phyloP scores from a whole-genome alignment of 2,113 vertebrate genomes.

The Callaeas wilsoni region DNA sequence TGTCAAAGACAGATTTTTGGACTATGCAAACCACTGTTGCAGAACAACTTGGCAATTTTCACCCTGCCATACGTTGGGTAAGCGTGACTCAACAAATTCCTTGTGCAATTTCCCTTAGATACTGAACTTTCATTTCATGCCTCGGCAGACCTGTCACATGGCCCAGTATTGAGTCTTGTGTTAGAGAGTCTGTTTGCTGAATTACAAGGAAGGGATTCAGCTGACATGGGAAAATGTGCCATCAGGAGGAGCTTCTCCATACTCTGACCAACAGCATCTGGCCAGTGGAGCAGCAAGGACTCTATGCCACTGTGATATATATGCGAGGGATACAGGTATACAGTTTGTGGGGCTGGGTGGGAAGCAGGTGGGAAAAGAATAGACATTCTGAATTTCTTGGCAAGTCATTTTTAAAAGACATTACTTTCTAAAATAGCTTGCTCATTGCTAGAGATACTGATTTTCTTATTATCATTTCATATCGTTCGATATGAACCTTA shows the following conservation, averaged over 20 bases:
- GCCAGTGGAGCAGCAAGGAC: not conserved
- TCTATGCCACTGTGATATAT: not conserved
- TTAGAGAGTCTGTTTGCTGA: not conserved
- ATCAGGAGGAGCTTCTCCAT: not conserved
- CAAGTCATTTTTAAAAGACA: not conserved
- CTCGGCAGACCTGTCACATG: not conserved
- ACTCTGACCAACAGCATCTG: not conserved
- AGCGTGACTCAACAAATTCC: not conserved
- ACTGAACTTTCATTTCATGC: not conserved
- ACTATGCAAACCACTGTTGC: not conserved
- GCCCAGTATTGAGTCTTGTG: not conserved
- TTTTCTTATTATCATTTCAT: not conserved
- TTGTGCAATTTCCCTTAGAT: not conserved
- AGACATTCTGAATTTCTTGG: not conserved
- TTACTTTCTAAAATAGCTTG: not conserved
- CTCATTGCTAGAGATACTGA: not conserved
- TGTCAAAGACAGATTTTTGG: not conserved
- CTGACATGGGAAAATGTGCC: not conserved
- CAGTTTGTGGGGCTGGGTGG: not conserved
- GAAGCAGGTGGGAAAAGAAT: not conserved
- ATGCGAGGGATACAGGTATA: not conserved
- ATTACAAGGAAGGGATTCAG: not conserved
- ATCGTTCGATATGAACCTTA: not conserved
- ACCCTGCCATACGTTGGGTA: not conserved
- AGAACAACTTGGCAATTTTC: not conserved